Percentiles rank a stretch among this genome's conserved stretches.
Conservation (phyloP, 2,113 vertebrate genomes). For the Cynopterus brachyotis region DNA sequence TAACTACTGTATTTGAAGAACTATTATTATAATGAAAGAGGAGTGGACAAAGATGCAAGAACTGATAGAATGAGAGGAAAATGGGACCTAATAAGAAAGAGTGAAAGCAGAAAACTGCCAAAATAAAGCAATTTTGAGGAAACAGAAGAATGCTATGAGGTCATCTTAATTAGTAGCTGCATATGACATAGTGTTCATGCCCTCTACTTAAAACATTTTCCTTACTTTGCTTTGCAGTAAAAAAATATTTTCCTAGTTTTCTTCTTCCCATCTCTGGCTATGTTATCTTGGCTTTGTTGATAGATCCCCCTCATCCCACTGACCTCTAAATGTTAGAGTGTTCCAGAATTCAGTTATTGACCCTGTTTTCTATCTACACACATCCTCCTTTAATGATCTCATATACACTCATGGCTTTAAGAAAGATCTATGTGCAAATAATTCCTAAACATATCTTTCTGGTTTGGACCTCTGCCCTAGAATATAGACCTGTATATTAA, state of each 20-base stretch:
- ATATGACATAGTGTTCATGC: background rate
- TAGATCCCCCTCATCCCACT: background rate
- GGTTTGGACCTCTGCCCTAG: background rate
- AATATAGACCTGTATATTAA: background rate
- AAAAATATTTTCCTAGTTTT: background rate
- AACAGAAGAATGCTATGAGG: background rate
- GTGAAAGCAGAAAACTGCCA: background rate
- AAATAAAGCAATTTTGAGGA: background rate
- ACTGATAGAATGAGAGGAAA: background rate
- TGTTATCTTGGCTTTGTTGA: background rate
- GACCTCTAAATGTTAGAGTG: background rate
- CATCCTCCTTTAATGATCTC: background rate
- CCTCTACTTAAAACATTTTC: background rate
- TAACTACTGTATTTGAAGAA: background rate
- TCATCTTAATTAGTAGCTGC: background rate
- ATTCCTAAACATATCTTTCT: background rate
- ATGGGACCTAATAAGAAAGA: background rate
- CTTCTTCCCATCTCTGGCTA: background rate
- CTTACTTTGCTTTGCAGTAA: background rate
- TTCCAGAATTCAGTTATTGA: background rate
- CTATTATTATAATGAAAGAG: background rate
- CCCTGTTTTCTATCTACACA: background rate
- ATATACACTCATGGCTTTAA: background rate
- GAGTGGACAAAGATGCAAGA: background rate
- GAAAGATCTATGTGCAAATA: background rate